A percentile compares a stretch with the other conserved stretches of the same genome.
Conservation (phyloP, 2,888 invertebrate genomes). For the Ophioninae sp. region DNA sequence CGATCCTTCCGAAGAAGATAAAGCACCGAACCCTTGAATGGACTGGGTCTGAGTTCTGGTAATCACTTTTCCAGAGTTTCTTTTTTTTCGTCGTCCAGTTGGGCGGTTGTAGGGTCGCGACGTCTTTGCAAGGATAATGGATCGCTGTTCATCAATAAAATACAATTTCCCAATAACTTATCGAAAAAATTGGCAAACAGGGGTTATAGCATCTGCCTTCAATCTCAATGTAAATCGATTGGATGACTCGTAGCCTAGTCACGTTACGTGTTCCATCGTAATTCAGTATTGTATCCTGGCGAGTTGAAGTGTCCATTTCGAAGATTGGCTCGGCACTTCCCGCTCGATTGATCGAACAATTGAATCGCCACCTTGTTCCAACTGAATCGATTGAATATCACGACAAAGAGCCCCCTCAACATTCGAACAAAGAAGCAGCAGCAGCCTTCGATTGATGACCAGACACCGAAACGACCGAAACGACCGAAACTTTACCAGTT, state of each 20-base stretch:
- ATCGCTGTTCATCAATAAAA: constrained; percentile 28
- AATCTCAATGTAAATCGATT: neutral
- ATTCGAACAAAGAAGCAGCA: neutral
- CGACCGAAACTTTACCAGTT: neutral
- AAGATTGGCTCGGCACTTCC: neutral
- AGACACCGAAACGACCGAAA: neutral
- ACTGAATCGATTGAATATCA: neutral
- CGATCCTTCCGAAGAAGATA: constrained; percentile 22
- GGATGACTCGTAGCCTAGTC: neutral
- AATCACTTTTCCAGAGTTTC: constrained; percentile 19
- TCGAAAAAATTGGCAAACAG: neutral
- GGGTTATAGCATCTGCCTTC: neutral
- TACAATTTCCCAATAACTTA: neutral
- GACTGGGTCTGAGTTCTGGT: constrained; percentile 11
- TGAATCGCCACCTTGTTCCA: neutral
- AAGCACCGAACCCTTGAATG: neutral
- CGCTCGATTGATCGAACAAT: neutral
- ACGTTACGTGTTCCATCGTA: neutral
- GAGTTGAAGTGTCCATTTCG: neutral
- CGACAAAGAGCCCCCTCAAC: neutral
- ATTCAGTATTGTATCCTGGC: neutral
- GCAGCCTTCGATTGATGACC: neutral
- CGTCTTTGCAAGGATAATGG: constrained; percentile 27
- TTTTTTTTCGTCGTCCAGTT: neutral
- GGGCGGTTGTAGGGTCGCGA: constrained; percentile 9